Evolutionary conservation across 30 jellyfish, hydroid and myxozoan genomes (phyloP).

Genomic region (Turritopsis dohrnii): DNA sequence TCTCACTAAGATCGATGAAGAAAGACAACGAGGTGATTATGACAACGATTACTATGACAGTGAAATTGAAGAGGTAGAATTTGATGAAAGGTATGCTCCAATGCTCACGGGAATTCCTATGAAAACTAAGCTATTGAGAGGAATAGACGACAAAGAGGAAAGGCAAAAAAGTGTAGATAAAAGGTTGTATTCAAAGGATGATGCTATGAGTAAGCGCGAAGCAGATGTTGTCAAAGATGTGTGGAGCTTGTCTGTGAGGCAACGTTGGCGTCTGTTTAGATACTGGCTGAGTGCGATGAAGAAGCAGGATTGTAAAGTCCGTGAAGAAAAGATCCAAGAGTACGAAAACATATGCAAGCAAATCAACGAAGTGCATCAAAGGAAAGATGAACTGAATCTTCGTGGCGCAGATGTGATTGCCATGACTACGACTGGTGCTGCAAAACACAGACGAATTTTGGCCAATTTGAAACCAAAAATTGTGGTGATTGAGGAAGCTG

Average conservation of each 20-base stretch:
- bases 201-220: conserved; percentile 48
- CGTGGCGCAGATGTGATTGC: conserved; percentile 45
- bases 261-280: conserved; percentile 62
- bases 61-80: background rate
- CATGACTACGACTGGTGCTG: conserved; percentile 83
- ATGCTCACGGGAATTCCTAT: background rate
- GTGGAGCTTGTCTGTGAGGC: conserved; percentile 23
- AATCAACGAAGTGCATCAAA: conserved; percentile 32
- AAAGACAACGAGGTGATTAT: conserved; percentile 35
- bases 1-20: conserved; percentile 32
- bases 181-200: conserved; percentile 20
- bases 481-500: conserved; percentile 83
- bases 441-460: conserved; percentile 35
- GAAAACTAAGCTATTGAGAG: background rate
- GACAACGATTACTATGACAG: conserved; percentile 31
- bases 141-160: conserved; percentile 12
- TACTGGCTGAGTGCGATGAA: conserved; percentile 29
- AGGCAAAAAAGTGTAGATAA: conserved; percentile 5
- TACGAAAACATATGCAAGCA: conserved; percentile 48
- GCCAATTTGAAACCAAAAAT: conserved; percentile 42
- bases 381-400: conserved; percentile 39
- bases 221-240: conserved; percentile 31
- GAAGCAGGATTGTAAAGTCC: background rate
- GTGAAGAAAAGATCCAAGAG: conserved; percentile 6
- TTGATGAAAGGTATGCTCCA: background rate